These are phyloP conservation scores for Ochlodes sylvanus DNA, from an alignment of 2,888 invertebrate genomes.

Conservation along the genomic window DNA sequence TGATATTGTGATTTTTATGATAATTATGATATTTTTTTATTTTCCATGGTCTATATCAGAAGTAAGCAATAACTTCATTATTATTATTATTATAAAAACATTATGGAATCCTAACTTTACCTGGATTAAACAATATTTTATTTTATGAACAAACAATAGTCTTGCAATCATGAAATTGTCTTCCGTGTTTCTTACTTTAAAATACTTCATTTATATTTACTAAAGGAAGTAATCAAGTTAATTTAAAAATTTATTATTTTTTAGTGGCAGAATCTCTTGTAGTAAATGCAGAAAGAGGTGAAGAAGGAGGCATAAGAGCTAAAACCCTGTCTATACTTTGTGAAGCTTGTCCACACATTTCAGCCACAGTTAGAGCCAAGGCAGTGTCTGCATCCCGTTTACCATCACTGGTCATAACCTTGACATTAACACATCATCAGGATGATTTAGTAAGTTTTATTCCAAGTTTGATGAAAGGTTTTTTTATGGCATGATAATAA, in stretches of 20 bases:
- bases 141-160: no score
- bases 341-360: slow-evolving; percentile 95
- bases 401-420: slow-evolving; percentile 94
- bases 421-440: slow-evolving; percentile 89
- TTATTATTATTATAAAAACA: no score
- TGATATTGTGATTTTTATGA: no score
- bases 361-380: slow-evolving; percentile 92
- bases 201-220: no score
- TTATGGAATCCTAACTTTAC: no score
- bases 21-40: no score
- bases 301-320: slow-evolving; percentile 95
- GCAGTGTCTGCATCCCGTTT: slow-evolving; percentile 95
- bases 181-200: no score
- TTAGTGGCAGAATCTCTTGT: slow-evolving; percentile 94
- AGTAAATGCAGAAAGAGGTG: slow-evolving; percentile 93
- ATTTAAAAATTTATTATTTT: slow-evolving; percentile 42
- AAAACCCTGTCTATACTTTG: slow-evolving; percentile 92
- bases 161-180: no score
- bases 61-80: no score
- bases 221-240: not conserved
- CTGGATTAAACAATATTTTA: no score
- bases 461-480: not conserved
- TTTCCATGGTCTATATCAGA: no score
- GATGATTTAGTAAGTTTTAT: slow-evolving; percentile 79
- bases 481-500: no score